These are phyloP conservation scores for Mactromeris polynyma DNA, from an alignment of 2,888 invertebrate genomes.

Conservation along the genomic window DNA sequence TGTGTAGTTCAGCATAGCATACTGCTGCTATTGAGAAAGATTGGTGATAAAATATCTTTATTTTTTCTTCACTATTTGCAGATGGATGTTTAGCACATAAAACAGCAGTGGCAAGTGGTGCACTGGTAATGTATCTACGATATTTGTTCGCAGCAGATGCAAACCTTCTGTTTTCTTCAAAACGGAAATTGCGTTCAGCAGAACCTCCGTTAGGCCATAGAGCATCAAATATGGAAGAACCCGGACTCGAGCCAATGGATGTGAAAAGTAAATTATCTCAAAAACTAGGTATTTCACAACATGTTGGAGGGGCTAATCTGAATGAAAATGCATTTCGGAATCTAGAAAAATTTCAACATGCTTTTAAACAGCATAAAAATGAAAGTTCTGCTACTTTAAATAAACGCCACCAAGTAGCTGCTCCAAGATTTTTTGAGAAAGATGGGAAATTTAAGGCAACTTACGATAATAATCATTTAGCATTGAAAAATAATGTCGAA, in stretches of 20 bases:
- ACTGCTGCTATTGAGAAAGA: too few species aligned
- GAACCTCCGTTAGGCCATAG: neutral
- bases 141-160: conserved; percentile 80
- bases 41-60: neutral
- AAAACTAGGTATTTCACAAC: neutral
- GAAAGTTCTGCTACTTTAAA: neutral
- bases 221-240: neutral
- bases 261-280: neutral
- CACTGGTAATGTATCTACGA: conserved; percentile 83
- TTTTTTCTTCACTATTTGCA: conserved; percentile 60
- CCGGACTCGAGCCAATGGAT: neutral
- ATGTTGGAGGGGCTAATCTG: conserved; percentile 16
- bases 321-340: conserved; percentile 7
- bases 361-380: conserved; percentile 29
- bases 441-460: neutral
- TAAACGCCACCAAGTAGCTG: conserved; percentile 1
- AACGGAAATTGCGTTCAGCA: conserved; percentile 3
- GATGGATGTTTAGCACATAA: conserved; percentile 86
- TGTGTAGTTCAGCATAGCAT: too few species aligned
- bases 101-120: conserved; percentile 85
- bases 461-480: conserved; percentile 29
- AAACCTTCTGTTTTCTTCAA: conserved; percentile 35
- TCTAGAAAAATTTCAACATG: conserved; percentile 34
- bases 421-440: neutral
- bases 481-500: conserved; percentile 42